Evolutionary conservation across 2,797 vertebrate genomes (phyloP), one percentile per base, ranked within the genome.

Genomic region (Rhinichthys osculus): DNA sequence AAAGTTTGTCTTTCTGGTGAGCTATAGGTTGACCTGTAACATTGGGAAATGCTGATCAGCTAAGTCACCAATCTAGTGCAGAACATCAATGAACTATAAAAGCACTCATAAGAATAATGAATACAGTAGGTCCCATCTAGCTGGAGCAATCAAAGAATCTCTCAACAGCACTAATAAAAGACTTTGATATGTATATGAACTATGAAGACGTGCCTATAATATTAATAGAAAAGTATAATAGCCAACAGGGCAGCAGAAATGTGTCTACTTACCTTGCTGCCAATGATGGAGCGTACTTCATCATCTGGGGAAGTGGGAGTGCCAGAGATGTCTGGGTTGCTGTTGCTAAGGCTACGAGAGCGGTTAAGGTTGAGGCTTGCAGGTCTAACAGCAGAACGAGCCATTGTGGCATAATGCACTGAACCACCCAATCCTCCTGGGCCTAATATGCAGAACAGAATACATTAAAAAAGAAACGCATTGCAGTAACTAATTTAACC

Each of bases 321-420:
- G 67, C 98, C 98, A 0, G 98, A 98, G 90, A 99, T 98, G 90
- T 99, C 98, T 5, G 98, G 98, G 92, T 99, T 99, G 89, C 98
- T 99, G 94, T 99, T 99, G 94, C 98, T 99, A 89, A 99, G 97
- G 95, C 98, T 99, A 84, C 98, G 96, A 5, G 98, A 99, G 90
- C 98, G 98, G 93, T 97, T 99, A 86, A 99, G 93, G 91, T 99
- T 98, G 86, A 99, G 97, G 94, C 98, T 99, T 87, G 98, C 97
- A 0, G 98, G 98, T 89, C 98, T 95, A 72, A 98, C 96, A 17
- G 97, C 98, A 1, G 98, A 99, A 77, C 98, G 94, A 80, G 98
- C 98, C 98, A 99, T 99, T 59, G 98, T 99, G 90, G 98, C 98
- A 44, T 99, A 99, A 91, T 99, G 98, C 90, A 99, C 96, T 0